phyloP scores from a whole-genome alignment of 1,140 invertebrate genomes.

The Chrysomallon squamiferum region DNA sequence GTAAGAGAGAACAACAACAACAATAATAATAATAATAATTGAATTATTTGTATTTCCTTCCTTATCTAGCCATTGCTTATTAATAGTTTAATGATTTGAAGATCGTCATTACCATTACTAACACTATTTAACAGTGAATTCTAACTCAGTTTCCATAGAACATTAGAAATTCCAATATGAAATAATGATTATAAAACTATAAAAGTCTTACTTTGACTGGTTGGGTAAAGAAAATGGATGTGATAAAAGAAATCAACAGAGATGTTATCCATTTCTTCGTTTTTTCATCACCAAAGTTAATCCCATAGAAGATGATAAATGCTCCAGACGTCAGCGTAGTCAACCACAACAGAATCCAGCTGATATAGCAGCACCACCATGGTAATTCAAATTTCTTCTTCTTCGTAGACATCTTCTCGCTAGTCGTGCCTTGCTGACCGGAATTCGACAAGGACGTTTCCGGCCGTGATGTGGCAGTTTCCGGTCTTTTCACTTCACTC shows the following conservation, averaged over 20 bases:
- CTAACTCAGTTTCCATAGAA: no score
- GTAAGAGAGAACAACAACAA: conserved; percentile 3
- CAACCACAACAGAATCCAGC: conserved; percentile 65
- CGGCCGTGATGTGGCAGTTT: conserved; percentile 14
- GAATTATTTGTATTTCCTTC: no score
- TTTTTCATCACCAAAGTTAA: conserved; percentile 68
- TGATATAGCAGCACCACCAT: conserved; percentile 60
- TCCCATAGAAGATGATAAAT: conserved; percentile 68
- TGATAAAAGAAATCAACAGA: conserved; percentile 68
- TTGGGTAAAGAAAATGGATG: conserved; percentile 68
- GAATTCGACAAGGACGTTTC: conserved; percentile 28
- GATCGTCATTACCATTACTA: not conserved
- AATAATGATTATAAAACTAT: no score
- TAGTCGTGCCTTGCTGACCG: not conserved
- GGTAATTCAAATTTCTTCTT: conserved; percentile 8
- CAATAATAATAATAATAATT: no score
- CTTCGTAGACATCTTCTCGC: conserved; percentile 2
- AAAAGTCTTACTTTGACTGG: conserved; percentile 66
- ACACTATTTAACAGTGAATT: no score
- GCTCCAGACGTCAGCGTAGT: conserved; percentile 63
- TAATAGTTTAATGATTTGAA: not conserved
- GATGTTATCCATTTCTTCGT: conserved; percentile 69
- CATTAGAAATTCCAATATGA: no score
- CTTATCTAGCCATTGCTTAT: no score
- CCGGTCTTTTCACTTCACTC: conserved; percentile 22